Evolutionary conservation across 2,113 vertebrate genomes (phyloP).

Genomic region (Larimichthys polyactis): DNA sequence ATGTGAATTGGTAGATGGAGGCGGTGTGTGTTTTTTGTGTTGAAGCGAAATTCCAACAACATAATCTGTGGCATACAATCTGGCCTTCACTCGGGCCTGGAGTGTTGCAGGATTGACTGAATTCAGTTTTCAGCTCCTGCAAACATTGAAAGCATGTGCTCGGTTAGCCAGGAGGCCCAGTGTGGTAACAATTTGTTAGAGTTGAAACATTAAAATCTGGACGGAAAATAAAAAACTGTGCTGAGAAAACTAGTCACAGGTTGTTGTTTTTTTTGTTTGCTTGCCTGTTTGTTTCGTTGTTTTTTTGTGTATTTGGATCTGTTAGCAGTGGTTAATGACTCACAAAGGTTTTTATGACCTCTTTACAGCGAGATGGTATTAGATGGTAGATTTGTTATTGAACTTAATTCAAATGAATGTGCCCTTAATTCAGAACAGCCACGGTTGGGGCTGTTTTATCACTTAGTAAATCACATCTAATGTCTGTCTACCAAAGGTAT

Average conservation of each 20-base stretch:
- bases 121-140: background rate
- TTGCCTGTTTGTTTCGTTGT: background rate
- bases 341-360: background rate
- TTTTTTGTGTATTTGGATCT: background rate
- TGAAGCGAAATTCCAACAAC: background rate
- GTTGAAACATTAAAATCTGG: background rate
- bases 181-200: background rate
- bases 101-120: background rate
- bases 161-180: background rate
- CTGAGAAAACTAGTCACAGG: background rate
- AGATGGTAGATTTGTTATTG: background rate
- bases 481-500: background rate
- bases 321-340: background rate
- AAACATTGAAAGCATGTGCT: slow-evolving; percentile 13
- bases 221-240: background rate
- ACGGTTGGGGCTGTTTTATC: background rate
- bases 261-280: background rate
- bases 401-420: background rate
- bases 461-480: background rate
- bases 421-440: background rate
- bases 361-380: background rate
- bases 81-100: background rate
- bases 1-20: slow-evolving; percentile 14
- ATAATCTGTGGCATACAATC: slow-evolving; percentile 6
- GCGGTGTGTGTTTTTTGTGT: slow-evolving; percentile 1